Conservation (phyloP, 2,888 invertebrate species). For the Eristalinus aeneus region DNA sequence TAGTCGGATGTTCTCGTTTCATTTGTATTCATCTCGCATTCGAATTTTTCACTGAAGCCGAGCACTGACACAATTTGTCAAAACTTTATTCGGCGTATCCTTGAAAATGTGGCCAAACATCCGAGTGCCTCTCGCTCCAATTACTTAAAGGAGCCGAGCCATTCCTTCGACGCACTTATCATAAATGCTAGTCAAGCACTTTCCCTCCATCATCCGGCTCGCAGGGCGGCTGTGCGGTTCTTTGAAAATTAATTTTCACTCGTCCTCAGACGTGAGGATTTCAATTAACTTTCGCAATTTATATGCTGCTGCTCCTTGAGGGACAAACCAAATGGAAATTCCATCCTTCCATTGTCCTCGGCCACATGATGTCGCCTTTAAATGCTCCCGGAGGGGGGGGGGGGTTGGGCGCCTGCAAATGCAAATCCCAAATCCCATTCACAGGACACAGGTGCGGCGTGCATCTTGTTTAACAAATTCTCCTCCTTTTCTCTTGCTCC, state of each 20-base stretch:
- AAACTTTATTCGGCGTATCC: conserved; percentile 48
- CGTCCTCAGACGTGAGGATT: conserved; percentile 39
- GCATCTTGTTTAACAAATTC: conserved; percentile 62
- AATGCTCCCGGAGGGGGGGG: background rate
- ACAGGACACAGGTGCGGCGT: conserved; percentile 66
- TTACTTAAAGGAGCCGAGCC: conserved; percentile 54
- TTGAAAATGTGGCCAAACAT: conserved; percentile 25
- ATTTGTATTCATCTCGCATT: conserved; percentile 63
- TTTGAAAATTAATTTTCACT: conserved; percentile 41
- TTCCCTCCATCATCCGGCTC: background rate
- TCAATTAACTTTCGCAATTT: conserved; percentile 66
- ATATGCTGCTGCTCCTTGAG: conserved; percentile 4
- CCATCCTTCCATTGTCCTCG: conserved; percentile 32
- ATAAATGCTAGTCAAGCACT: conserved; percentile 30
- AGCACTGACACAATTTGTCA: conserved; percentile 63
- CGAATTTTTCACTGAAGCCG: conserved; percentile 61
- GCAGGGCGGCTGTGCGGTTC: background rate
- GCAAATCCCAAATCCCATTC: conserved; percentile 58
- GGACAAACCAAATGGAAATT: conserved; percentile 49
- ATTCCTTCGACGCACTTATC: conserved; percentile 8
- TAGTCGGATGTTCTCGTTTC: conserved; percentile 33
- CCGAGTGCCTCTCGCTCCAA: conserved; percentile 49
- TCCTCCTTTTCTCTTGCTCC: conserved; percentile 13
- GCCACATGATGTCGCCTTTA: conserved; percentile 59
- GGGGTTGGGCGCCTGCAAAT: conserved; percentile 45